Conservation (phyloP, 2,888 invertebrate species). For the Philopedon plagiatum region DNA sequence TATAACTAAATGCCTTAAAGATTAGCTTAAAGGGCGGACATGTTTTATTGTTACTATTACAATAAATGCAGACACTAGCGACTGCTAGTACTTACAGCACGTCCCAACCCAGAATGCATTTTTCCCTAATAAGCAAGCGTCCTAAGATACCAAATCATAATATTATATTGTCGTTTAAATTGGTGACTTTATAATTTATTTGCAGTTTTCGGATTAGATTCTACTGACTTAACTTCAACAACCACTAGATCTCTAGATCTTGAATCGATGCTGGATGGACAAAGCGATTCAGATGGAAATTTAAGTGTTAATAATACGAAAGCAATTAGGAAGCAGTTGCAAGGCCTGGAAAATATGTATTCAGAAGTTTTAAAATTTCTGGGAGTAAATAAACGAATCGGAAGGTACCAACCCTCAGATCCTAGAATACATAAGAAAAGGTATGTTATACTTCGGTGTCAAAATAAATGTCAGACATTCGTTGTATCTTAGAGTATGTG, state of each 20-base stretch:
- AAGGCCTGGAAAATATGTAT: slow-evolving; percentile 90
- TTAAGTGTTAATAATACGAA: slow-evolving; percentile 83
- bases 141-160: no score
- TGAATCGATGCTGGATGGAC: slow-evolving; percentile 83
- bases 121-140: no score
- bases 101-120: no score
- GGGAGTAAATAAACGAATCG: slow-evolving; percentile 71
- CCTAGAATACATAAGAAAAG: slow-evolving; percentile 69
- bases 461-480: background rate
- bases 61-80: no score
- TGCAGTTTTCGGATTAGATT: slow-evolving; percentile 80
- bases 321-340: slow-evolving; percentile 84
- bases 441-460: slow-evolving; percentile 36
- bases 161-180: no score
- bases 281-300: slow-evolving; percentile 79
- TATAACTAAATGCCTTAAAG: no score
- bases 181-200: no score
- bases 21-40: no score
- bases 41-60: no score
- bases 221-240: slow-evolving; percentile 83
- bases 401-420: slow-evolving; percentile 72
- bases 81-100: no score
- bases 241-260: slow-evolving; percentile 83
- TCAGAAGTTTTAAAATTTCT: slow-evolving; percentile 82
- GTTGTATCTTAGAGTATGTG: no score